Evolutionary conservation across 2,113 vertebrate species (phyloP).

Genomic region (Urocolius indicus): DNA sequence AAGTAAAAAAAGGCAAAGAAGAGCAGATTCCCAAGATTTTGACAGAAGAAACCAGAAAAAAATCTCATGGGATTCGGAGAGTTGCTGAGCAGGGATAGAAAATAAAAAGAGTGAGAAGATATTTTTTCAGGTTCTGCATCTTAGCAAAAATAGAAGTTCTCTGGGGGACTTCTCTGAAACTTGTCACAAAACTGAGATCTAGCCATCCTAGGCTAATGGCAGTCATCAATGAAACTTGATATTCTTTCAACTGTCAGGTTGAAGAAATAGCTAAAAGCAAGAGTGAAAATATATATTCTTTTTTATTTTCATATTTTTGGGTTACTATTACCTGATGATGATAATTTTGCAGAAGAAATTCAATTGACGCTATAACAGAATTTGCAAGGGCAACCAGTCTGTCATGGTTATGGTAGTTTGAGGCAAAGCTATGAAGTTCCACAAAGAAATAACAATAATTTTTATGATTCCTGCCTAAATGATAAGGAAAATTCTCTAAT

Average conservation of each 20-base stretch:
- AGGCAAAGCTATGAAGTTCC: background rate
- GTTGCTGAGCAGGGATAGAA: slow-evolving; percentile 28
- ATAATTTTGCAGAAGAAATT: slow-evolving; percentile 36
- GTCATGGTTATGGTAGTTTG: background rate
- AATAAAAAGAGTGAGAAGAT: slow-evolving; percentile 67
- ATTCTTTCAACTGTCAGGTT: slow-evolving; percentile 65
- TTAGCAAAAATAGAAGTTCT: slow-evolving; percentile 64
- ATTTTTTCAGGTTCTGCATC: slow-evolving; percentile 64
- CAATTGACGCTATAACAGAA: background rate
- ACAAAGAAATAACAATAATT: background rate
- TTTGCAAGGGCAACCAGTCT: background rate
- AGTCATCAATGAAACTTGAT: slow-evolving; percentile 60
- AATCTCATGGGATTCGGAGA: slow-evolving; percentile 46
- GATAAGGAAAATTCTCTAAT: background rate
- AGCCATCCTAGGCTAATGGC: slow-evolving; percentile 64
- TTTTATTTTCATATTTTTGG: slow-evolving; percentile 50
- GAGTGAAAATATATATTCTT: background rate
- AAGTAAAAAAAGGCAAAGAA: slow-evolving; percentile 55
- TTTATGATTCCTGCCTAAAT: background rate
- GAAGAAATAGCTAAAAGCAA: slow-evolving; percentile 57
- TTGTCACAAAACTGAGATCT: slow-evolving; percentile 63
- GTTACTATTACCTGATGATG: background rate
- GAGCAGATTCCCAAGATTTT: slow-evolving; percentile 50
- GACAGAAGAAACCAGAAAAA: slow-evolving; percentile 54
- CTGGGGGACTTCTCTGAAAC: slow-evolving; percentile 64